Evolutionary conservation across 2,797 vertebrate species (phyloP).

Genomic region (Thalassophryne amazonica): DNA sequence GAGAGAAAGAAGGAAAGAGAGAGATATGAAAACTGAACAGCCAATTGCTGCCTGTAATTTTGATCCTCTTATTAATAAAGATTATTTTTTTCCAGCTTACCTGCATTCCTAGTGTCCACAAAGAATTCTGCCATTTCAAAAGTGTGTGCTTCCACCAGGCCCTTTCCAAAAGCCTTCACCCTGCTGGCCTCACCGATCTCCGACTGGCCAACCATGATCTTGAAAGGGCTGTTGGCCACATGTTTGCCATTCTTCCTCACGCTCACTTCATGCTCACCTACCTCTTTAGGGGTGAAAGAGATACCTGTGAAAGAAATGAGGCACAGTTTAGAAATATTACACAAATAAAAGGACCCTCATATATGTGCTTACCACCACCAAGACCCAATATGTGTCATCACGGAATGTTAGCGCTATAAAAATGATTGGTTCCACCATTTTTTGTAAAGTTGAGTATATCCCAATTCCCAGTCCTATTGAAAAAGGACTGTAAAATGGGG

Average conservation of each 20-base stretch:
- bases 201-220: conserved; percentile 95
- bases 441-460: too few species aligned
- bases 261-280: conserved; percentile 95
- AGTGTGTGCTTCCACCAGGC: conserved; percentile 89
- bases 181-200: conserved; percentile 95
- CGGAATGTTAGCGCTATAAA: too few species aligned
- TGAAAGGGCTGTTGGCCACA: conserved; percentile 97
- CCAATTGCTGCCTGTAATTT: too few species aligned
- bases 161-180: conserved; percentile 93
- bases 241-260: conserved; percentile 90
- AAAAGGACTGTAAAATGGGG: too few species aligned
- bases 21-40: too few species aligned
- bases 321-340: background rate
- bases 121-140: conserved; percentile 94
- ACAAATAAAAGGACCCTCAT: background rate
- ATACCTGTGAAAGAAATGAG: conserved; percentile 77
- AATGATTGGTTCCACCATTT: too few species aligned
- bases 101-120: conserved; percentile 94
- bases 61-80: too few species aligned
- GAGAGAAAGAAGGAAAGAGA: background rate
- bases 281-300: conserved; percentile 97
- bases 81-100: conserved; percentile 58
- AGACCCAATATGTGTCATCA: too few species aligned
- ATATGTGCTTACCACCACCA: too few species aligned
- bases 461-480: too few species aligned